Base-by-base conservation (phyloP, 2,888 invertebrate genomes). In the Smittia sp. region DNA sequence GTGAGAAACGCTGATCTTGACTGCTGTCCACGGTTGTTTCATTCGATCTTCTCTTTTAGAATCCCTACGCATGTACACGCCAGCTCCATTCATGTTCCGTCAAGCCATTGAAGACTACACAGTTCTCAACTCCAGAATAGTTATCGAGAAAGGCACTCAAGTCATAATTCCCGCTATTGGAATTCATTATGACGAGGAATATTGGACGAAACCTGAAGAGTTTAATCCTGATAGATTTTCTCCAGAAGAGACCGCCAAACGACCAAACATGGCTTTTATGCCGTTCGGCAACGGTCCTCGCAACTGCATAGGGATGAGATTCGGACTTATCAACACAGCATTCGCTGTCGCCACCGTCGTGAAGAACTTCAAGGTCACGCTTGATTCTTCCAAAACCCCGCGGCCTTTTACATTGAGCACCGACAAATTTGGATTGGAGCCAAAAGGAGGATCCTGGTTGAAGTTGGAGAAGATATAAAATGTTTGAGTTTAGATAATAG, bases 191-290 rank as follows among this genome's bases (percentile, higher is more conserved):
- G 85, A 86, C 75, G 83, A 85, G 0, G 80, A 83, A 4, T 81
- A 85, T 78, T 86, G 84, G 75, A 85, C 85, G 0, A 81, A 88
- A 11, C 87, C 88, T 1, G 81, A 85, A 9, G 82, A 81, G 54
- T 87, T 87, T 74, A 83, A 85, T 63, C 87, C 87, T 0, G 85
- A 86, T 24, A 79, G 87, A 76, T 87, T 87, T 78, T 79, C 81
- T 0, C 80, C 81, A n/a, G 84, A 85, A 76, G 84, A 83, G 69
- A 86, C 85, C 76, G 79, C 82, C 0, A 83, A 80, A 13, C 58
- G 75, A 32, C 74, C 74, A 63, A 24, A 39, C 3, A 68, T 63
- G 20, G 7, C 54, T 11, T 73, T 38, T 67, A 20, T 75, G 9
- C 75, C 75, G 22, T 75, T 75, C 24, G 75, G 75, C 11, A 75